Percentiles rank a stretch among this genome's conserved stretches.
These are phyloP conservation scores for Cricetomys ansorgei DNA, from an alignment of 2,113 vertebrate species.

Conservation along the genomic window DNA sequence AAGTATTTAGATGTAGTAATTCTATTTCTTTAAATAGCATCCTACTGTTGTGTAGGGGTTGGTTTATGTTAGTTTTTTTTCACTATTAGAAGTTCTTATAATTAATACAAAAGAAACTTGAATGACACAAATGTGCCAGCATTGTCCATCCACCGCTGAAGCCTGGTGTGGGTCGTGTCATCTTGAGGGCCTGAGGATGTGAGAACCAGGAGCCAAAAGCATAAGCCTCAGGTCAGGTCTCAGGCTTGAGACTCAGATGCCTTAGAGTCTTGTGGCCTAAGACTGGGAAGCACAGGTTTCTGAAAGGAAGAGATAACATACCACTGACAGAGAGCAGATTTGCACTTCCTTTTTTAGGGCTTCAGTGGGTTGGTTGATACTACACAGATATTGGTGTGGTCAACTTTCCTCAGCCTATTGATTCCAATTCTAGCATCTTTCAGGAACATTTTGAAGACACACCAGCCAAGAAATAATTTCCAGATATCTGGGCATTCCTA, in stretches of 20 bases:
- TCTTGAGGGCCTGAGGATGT: background rate
- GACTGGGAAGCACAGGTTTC: background rate
- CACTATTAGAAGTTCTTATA: background rate
- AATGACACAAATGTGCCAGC: background rate
- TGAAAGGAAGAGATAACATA: too few species aligned
- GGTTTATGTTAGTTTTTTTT: background rate
- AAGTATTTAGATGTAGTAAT: background rate
- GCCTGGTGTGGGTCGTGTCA: too few species aligned
- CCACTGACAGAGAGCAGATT: background rate
- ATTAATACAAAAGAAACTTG: background rate
- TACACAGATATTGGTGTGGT: too few species aligned
- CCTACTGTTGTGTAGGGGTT: background rate
- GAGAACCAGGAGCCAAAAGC: background rate
- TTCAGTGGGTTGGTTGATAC: too few species aligned
- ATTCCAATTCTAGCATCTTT: background rate
- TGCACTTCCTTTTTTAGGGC: background rate
- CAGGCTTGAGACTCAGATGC: background rate
- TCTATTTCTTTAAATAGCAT: background rate
- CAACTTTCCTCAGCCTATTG: background rate
- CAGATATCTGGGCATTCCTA: background rate
- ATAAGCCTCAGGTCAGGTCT: background rate
- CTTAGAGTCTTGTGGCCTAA: background rate
- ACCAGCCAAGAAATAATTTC: background rate
- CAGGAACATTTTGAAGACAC: background rate
- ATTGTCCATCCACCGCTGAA: too few species aligned